Base-by-base conservation (phyloP, 2,888 invertebrate genomes). In the Aspidiotus destructor region DNA sequence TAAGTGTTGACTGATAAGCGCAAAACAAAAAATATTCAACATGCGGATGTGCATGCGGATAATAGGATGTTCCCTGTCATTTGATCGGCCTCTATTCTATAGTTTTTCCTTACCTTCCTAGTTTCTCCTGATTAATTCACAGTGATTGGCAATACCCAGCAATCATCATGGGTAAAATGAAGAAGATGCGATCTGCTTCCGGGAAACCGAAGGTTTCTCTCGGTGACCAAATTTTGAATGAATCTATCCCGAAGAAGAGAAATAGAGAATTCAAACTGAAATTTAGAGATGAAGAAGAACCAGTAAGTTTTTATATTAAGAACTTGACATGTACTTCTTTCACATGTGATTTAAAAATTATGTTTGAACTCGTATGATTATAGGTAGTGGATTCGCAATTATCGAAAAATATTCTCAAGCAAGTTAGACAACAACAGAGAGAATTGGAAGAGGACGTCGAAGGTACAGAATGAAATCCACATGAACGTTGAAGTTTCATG, bases 381-480 rank as follows among this genome's bases (percentile, higher is more conserved):
- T 74, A 94, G 92, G 89, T 86, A 78, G 85, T 95, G 7, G 89
- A 89, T 77, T 83, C 89, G 62, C 85, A 85, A 76, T 80, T 92
- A 60, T 89, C 94, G 0, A 84, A 85, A 73, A 91, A 88, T 78
- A 95, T 96, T 76, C 80, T 96, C 65, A 84, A 86, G 71, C 87
- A 89, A 75, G 94, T 94, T 0, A 82, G 90, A 71, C 80, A 81
- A 72, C 95, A 96, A 76, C 92, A 92, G 77, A 82, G 84, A 70
- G 91, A 92, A 78, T 77, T 89, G 7, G 86, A 85, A 73, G 84
- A 80, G 73, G 78, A 77, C 48, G 78, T 77, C 67, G 78, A 79
- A 41, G 78, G 80, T 62, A 80, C 81, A 8, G 48, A 48, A 11
- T 48, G 48, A 48, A 48, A 48, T 48, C 6, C 28, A 28, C 5